These are phyloP conservation scores for Ceratitis capitata DNA, from an alignment of 1,140 invertebrate genomes.

Conservation along the genomic window DNA sequence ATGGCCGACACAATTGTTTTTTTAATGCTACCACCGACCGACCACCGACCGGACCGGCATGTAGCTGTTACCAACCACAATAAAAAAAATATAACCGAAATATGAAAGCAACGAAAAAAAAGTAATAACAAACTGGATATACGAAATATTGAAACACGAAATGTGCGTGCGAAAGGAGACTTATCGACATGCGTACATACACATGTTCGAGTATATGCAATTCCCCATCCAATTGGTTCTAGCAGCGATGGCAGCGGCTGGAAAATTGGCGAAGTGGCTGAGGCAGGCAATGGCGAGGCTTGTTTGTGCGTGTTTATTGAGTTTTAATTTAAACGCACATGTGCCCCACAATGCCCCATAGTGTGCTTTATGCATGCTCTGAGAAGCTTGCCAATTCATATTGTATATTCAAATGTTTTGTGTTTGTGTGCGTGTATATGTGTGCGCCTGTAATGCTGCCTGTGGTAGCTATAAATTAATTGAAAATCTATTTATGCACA, in stretches of 20 bases:
- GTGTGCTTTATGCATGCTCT: not conserved
- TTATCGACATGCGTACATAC: too few species aligned
- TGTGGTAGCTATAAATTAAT: slow-evolving; percentile 23
- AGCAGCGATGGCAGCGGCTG: not conserved
- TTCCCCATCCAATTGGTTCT: not conserved
- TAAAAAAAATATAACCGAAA: slow-evolving; percentile 29
- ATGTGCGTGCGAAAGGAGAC: not conserved
- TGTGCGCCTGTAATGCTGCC: not conserved
- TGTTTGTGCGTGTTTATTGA: slow-evolving; percentile 7
- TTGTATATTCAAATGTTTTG: not conserved
- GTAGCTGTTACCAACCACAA: not conserved
- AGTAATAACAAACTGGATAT: not conserved
- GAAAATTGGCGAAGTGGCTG: not conserved
- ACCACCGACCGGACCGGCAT: not conserved
- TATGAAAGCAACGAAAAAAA: slow-evolving; percentile 8
- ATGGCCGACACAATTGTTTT: not conserved
- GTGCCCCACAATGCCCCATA: too few species aligned
- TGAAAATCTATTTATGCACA: slow-evolving; percentile 27
- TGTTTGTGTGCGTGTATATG: not conserved
- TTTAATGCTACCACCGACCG: not conserved
- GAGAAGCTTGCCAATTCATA: not conserved
- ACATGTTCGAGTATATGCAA: slow-evolving; percentile 22
- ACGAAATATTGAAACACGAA: not conserved
- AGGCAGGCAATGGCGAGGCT: not conserved
- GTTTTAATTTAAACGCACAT: slow-evolving; percentile 25